These are phyloP conservation scores for Ceryle rudis DNA, from an alignment of 2,797 vertebrate genomes.

Conservation along the genomic window DNA sequence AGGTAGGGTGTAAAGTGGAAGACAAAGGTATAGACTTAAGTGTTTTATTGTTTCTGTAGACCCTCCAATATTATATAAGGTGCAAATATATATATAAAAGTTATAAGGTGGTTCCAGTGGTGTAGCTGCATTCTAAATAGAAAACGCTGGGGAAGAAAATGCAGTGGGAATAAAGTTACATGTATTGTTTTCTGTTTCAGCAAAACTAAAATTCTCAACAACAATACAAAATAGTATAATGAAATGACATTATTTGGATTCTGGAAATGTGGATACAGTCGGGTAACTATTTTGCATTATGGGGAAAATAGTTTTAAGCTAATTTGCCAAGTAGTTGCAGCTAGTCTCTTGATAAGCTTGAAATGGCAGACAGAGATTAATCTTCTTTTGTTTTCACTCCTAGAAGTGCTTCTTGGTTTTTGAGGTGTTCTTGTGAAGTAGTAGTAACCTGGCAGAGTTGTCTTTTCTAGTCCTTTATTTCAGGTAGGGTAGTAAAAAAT, in stretches of 20 bases:
- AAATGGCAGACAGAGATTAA: background rate
- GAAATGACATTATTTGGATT: background rate
- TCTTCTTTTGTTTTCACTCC: background rate
- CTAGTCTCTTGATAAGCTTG: background rate
- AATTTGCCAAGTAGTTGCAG: background rate
- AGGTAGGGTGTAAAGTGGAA: background rate
- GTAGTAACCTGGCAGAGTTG: background rate
- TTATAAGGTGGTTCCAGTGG: background rate
- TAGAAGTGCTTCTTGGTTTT: background rate
- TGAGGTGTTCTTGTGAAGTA: background rate
- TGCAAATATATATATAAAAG: background rate
- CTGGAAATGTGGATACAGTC: background rate
- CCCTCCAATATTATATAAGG: background rate
- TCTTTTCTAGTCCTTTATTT: background rate
- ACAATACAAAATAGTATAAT: background rate
- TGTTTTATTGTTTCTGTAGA: background rate
- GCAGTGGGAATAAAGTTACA: background rate
- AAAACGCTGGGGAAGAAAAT: background rate
- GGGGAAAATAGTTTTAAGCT: background rate
- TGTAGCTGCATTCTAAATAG: background rate
- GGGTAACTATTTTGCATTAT: background rate
- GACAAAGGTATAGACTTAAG: background rate
- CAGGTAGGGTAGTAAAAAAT: background rate
- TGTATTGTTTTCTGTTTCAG: background rate
- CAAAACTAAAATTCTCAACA: background rate